Evolutionary conservation across 2,797 vertebrate species (phyloP).

Genomic region (Limosa lapponica): DNA sequence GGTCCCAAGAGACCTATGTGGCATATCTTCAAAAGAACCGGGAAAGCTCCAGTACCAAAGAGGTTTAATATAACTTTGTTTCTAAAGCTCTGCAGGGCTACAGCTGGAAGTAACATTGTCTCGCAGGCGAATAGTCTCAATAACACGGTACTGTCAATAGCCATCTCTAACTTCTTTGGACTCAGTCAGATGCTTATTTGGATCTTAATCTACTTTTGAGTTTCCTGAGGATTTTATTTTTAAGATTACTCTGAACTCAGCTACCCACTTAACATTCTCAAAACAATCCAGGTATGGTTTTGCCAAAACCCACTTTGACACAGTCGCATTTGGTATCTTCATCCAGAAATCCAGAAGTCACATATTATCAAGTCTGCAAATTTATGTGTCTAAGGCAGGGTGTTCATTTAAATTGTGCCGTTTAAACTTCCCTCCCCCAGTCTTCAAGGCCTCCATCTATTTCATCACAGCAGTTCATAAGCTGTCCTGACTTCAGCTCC

Average conservation of each 20-base stretch:
- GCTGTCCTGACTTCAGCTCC: not conserved
- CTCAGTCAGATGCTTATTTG: not conserved
- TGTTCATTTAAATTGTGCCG: not conserved
- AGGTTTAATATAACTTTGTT: not conserved
- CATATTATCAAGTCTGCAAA: not conserved
- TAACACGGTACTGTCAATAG: not conserved
- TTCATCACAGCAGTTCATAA: not conserved
- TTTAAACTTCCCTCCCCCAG: not conserved
- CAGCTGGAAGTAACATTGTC: not conserved
- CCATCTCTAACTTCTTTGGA: not conserved
- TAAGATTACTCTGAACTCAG: not conserved
- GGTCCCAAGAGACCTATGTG: not conserved
- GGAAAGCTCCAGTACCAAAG: not conserved
- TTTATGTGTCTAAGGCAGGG: not conserved
- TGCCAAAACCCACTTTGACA: not conserved
- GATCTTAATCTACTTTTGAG: not conserved
- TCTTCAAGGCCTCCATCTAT: not conserved
- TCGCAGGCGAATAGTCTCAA: not conserved
- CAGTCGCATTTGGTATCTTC: rapidly evolving
- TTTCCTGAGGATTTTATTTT: not conserved
- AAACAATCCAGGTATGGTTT: not conserved
- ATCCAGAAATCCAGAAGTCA: not conserved
- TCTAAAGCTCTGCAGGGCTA: not conserved
- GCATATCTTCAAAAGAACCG: not conserved
- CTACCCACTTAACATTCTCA: not conserved